A percentile compares a stretch with the other conserved stretches of the same genome.
Evolutionary conservation across 2,888 invertebrate genomes (phyloP).

Genomic region (Euplexia lucipara): DNA sequence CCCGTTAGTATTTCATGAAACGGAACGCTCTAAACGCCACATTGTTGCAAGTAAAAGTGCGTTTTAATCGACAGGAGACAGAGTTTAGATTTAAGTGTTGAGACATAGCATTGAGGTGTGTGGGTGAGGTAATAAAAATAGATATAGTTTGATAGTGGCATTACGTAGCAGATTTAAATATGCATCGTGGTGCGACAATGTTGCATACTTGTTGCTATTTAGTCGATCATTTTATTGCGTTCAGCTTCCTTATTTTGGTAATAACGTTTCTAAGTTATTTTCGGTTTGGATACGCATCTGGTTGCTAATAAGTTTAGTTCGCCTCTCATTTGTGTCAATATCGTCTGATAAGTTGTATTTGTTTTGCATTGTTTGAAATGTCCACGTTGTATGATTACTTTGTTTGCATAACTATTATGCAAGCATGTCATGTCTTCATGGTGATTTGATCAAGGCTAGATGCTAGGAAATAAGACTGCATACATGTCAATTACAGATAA

Average conservation of each 20-base stretch:
- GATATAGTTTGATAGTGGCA: conserved; percentile 75
- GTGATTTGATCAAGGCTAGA: conserved; percentile 11
- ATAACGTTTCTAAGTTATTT: conserved; percentile 70
- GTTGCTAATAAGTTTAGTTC: conserved; percentile 32
- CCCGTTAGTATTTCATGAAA: conserved; percentile 37
- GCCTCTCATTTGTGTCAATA: conserved; percentile 12
- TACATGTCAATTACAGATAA: neutral
- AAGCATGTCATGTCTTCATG: neutral
- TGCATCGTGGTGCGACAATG: conserved; percentile 78
- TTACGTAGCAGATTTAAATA: conserved; percentile 81
- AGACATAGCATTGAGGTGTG: conserved; percentile 50
- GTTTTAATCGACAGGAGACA: conserved; percentile 44
- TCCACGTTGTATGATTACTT: neutral
- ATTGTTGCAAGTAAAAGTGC: conserved; percentile 47
- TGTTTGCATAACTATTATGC: conserved; percentile 13
- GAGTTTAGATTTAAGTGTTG: conserved; percentile 54
- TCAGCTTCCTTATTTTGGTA: conserved; percentile 81
- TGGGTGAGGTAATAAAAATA: conserved; percentile 75
- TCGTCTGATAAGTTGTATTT: conserved; percentile 8
- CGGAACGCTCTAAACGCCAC: conserved; percentile 56
- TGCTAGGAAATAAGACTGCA: neutral
- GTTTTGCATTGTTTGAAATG: conserved; percentile 5
- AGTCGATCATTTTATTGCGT: conserved; percentile 68
- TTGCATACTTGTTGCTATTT: conserved; percentile 76
- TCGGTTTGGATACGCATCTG: conserved; percentile 38